Conservation (phyloP, 2,113 vertebrate species). For the Dipodomys stephensi region DNA sequence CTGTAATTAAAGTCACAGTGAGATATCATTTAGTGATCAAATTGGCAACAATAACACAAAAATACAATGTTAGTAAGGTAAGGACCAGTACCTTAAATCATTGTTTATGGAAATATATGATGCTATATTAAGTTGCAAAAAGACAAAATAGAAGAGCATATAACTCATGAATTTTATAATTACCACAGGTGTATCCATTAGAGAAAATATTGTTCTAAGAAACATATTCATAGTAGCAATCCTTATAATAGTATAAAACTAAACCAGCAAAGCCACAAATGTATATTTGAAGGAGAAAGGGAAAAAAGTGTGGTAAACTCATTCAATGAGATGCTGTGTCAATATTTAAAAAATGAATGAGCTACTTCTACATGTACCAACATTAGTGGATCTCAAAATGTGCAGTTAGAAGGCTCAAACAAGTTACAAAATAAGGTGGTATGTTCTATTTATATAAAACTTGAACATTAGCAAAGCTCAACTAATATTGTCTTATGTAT, state of each 20-base stretch:
- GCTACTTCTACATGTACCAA: not conserved
- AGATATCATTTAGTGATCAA: not conserved
- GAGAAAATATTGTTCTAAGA: not conserved
- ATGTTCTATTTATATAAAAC: not conserved
- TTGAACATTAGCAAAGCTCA: not conserved
- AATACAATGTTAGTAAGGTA: not conserved
- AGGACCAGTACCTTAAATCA: not conserved
- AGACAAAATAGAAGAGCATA: not conserved
- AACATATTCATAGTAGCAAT: not conserved
- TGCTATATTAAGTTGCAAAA: not conserved
- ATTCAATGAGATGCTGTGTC: not conserved
- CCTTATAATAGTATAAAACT: not conserved
- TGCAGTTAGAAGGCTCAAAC: not conserved
- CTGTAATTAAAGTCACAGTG: not conserved
- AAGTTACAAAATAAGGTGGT: not conserved
- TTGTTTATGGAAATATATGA: not conserved
- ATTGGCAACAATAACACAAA: not conserved
- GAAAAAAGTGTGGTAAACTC: not conserved
- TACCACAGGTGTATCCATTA: not conserved
- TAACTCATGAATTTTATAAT: not conserved
- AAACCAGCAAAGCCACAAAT: not conserved
- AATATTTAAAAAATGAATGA: not conserved
- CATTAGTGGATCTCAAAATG: not conserved
- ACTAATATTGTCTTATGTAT: not conserved
- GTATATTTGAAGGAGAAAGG: not conserved